Percentiles rank a stretch among this genome's conserved stretches.
These are phyloP conservation scores for Campopleginae sp. DNA, from an alignment of 2,888 invertebrate species.

Conservation along the genomic window DNA sequence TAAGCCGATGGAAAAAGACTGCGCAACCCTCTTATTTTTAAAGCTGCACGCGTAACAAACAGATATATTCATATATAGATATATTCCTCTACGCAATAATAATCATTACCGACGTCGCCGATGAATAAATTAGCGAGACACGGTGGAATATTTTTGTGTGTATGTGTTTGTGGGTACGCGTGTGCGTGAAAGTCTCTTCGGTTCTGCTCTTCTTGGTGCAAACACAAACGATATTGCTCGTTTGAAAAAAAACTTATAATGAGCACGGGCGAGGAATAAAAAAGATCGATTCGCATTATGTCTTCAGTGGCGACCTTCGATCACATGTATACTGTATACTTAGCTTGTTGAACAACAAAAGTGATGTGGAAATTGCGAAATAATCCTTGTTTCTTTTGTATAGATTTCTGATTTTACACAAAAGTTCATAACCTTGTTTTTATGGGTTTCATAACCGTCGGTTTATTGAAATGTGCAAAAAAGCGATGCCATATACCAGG, in stretches of 20 bases:
- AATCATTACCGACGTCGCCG: constrained; percentile 3
- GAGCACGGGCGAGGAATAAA: constrained; percentile 3
- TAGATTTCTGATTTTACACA: not conserved
- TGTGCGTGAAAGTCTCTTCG: not conserved
- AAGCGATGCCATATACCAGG: not conserved
- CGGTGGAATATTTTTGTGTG: not conserved
- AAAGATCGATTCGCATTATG: constrained; percentile 39
- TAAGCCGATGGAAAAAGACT: constrained; percentile 6
- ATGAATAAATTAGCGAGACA: constrained; percentile 13
- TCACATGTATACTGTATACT: not conserved
- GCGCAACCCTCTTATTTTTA: constrained; percentile 20
- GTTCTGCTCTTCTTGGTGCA: constrained; percentile 7
- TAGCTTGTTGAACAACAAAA: not conserved
- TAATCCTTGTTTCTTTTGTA: not conserved
- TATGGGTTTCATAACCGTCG: not conserved
- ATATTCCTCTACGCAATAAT: constrained; percentile 9
- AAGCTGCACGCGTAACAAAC: constrained; percentile 19
- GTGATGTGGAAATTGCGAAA: not conserved
- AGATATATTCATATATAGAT: not conserved
- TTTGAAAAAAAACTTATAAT: constrained; percentile 1
- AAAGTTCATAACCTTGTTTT: not conserved
- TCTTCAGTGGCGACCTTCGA: constrained; percentile 29
- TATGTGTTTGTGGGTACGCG: not conserved
- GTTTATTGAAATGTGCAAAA: not conserved
- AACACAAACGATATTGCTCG: constrained; percentile 16